A percentile compares a stretch with the other conserved stretches of the same genome.
Conservation (phyloP, 2,797 vertebrate genomes). For the Chaenodraco wilsoni region DNA sequence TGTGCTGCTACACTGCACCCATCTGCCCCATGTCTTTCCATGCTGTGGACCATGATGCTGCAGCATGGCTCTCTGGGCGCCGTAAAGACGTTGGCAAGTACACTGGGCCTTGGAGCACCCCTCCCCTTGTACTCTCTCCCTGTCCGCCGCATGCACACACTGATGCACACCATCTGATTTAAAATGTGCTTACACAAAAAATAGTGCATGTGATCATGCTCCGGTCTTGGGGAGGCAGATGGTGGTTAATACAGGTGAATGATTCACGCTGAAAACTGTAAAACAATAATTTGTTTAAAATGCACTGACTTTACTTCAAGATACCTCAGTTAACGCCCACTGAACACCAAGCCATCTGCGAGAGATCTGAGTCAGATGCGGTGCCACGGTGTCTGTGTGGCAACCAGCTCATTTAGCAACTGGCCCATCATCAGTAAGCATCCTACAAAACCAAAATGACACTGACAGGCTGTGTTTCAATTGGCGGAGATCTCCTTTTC, state of each 20-base stretch:
- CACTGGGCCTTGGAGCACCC: slow-evolving; percentile 61
- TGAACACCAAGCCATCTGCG: slow-evolving; percentile 43
- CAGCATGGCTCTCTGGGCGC: slow-evolving; percentile 84
- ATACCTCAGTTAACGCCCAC: slow-evolving; percentile 30
- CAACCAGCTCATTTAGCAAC: slow-evolving; percentile 71
- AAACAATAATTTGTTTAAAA: slow-evolving; percentile 28
- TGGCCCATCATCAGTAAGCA: slow-evolving; percentile 78
- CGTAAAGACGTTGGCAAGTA: slow-evolving; percentile 81
- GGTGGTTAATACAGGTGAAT: slow-evolving; percentile 52
- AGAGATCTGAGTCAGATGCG: slow-evolving; percentile 61
- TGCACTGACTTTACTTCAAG: slow-evolving; percentile 24
- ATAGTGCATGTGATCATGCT: slow-evolving; percentile 38
- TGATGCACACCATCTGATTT: slow-evolving; percentile 74
- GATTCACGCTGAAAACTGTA: slow-evolving; percentile 35
- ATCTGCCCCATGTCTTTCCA: slow-evolving; percentile 87
- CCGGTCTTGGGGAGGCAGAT: slow-evolving; percentile 43
- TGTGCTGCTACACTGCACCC: slow-evolving; percentile 87
- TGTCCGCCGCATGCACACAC: slow-evolving; percentile 74
- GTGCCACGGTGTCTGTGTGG: slow-evolving; percentile 73
- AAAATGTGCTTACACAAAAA: slow-evolving; percentile 64
- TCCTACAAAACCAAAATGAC: slow-evolving; percentile 69
- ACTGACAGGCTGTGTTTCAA: slow-evolving; percentile 77
- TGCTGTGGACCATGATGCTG: slow-evolving; percentile 87
- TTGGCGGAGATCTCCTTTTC: slow-evolving; percentile 66
- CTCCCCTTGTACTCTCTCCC: slow-evolving; percentile 59